A percentile compares a stretch with the other conserved stretches of the same genome.
phyloP scores from a whole-genome alignment of 2,888 invertebrate genomes.

The Polyploca ridens region DNA sequence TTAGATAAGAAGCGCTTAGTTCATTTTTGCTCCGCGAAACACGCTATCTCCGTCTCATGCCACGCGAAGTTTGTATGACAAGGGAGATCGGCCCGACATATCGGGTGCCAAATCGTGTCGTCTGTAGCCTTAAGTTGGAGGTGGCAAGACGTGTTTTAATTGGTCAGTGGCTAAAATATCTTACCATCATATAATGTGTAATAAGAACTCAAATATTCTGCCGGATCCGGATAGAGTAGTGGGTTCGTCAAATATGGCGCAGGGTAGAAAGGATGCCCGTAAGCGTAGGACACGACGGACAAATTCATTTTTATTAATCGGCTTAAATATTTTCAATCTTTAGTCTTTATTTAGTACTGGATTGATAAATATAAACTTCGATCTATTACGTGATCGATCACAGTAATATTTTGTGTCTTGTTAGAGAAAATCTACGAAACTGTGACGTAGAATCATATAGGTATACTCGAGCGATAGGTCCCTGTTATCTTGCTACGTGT shows the following conservation, averaged over 20 bases:
- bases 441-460: not conserved
- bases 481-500: not conserved
- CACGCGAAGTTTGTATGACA: too few species aligned
- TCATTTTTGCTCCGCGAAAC: too few species aligned
- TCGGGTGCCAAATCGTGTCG: too few species aligned
- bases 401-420: constrained; percentile 18
- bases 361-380: constrained; percentile 11
- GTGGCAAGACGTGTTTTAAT: too few species aligned
- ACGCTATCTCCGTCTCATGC: too few species aligned
- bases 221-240: constrained; percentile 60
- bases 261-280: constrained; percentile 54
- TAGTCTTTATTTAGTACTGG: constrained; percentile 9
- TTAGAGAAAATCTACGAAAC: not conserved
- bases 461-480: not conserved
- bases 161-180: constrained; percentile 27
- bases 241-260: constrained; percentile 60
- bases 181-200: constrained; percentile 75
- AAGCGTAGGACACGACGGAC: constrained; percentile 52
- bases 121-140: too few species aligned
- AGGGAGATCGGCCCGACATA: too few species aligned
- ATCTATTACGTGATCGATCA: constrained; percentile 27
- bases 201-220: constrained; percentile 62
- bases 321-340: constrained; percentile 49
- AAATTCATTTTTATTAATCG: constrained; percentile 62
- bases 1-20: too few species aligned